Conservation (phyloP, 2,888 invertebrate species). For the Laothoe populi region DNA sequence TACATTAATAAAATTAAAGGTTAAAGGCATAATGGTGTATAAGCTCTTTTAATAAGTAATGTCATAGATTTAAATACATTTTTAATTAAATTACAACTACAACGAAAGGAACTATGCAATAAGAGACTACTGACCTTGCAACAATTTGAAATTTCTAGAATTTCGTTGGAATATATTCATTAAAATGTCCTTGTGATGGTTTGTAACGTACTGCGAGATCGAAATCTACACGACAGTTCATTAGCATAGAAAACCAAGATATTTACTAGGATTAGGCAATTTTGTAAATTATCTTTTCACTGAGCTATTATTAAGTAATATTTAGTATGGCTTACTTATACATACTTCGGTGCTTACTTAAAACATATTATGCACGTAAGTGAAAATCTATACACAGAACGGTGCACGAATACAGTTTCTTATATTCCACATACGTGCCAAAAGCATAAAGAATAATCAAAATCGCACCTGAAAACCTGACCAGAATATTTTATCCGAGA, state of each 20-base stretch:
- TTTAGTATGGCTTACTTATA: background rate
- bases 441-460: conserved; percentile 25
- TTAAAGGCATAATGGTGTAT: no score
- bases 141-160: conserved; percentile 5
- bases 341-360: background rate
- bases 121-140: background rate
- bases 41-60: no score
- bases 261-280: background rate
- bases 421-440: conserved; percentile 23
- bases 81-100: no score
- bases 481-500: conserved; percentile 39
- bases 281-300: background rate
- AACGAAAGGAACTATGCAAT: conserved; percentile 13
- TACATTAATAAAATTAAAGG: no score
- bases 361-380: background rate
- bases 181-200: conserved; percentile 17
- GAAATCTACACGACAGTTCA: conserved; percentile 13
- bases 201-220: background rate
- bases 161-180: conserved; percentile 14
- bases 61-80: no score
- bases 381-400: background rate
- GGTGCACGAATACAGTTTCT: conserved; percentile 21
- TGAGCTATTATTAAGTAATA: background rate
- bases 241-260: background rate
- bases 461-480: conserved; percentile 37